Conservation (phyloP, 2,113 vertebrate species). For the Melanostigma gelatinosum region DNA sequence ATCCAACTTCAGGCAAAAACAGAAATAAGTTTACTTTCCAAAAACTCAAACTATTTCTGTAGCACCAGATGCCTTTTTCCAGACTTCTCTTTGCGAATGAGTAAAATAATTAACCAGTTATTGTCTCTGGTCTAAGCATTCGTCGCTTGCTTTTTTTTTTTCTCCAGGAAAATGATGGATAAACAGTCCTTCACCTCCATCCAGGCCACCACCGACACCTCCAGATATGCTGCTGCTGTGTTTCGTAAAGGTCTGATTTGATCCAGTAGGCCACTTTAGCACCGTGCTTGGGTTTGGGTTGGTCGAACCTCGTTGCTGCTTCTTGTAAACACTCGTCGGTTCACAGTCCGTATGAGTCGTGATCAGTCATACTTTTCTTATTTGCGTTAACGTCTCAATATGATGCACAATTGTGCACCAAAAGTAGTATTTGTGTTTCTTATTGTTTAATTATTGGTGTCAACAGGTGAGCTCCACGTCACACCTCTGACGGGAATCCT, state of each 20-base stretch:
- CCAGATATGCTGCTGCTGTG: slow-evolving; percentile 93
- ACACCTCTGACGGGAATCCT: slow-evolving; percentile 96
- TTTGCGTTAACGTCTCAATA: not conserved
- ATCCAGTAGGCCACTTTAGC: not conserved
- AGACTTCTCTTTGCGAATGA: not conserved
- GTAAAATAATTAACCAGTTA: not conserved
- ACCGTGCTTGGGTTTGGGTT: not conserved
- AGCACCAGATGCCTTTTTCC: not conserved
- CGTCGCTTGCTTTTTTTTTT: slow-evolving; percentile 31
- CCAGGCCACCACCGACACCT: slow-evolving; percentile 92
- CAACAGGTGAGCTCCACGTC: slow-evolving; percentile 93
- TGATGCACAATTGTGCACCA: not conserved
- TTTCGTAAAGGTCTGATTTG: slow-evolving; percentile 90
- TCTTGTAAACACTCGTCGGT: slow-evolving; percentile 14
- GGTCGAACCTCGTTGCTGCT: not conserved
- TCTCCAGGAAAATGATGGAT: slow-evolving; percentile 95
- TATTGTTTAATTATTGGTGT: slow-evolving; percentile 2
- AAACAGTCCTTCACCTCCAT: slow-evolving; percentile 96
- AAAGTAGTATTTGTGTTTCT: not conserved
- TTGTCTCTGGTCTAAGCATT: not conserved
- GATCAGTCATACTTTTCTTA: not conserved
- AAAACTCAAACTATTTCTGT: not conserved
- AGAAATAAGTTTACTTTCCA: not conserved
- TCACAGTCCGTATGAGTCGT: slow-evolving; percentile 13
- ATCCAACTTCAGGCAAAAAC: not conserved